phyloP scores from a whole-genome alignment of 2,113 vertebrate genomes.

The Tetrax tetrax region DNA sequence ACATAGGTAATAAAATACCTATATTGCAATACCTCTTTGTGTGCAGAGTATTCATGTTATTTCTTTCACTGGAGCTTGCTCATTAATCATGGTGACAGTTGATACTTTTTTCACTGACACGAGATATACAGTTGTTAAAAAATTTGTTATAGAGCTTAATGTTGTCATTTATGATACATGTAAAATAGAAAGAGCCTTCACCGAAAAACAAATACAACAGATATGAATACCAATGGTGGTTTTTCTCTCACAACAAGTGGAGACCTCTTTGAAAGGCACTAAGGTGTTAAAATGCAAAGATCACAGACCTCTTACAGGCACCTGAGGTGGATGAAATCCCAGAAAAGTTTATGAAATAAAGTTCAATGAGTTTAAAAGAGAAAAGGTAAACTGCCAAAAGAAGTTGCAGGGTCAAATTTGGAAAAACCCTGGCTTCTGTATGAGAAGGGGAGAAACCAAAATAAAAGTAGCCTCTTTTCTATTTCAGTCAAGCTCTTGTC shows the following conservation, averaged over 20 bases:
- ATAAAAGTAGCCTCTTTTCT: neutral
- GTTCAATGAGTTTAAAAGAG: neutral
- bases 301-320: neutral
- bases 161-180: conserved; percentile 24
- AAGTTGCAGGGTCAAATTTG: neutral
- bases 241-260: neutral
- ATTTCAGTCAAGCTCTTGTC: neutral
- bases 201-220: neutral
- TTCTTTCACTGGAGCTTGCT: conserved; percentile 10
- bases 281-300: neutral
- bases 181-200: conserved; percentile 11
- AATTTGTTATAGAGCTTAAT: conserved; percentile 49
- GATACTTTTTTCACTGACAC: conserved; percentile 18
- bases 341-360: neutral
- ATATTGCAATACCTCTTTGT: neutral
- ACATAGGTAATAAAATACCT: conserved; percentile 5
- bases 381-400: neutral
- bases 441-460: neutral
- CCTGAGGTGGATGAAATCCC: neutral
- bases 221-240: neutral
- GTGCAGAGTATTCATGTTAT: neutral
- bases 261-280: neutral
- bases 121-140: conserved; percentile 40
- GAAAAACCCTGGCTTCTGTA: neutral
- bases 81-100: conserved; percentile 57